These are phyloP conservation scores for Ctena decussata DNA, from an alignment of 2,888 invertebrate species.

Conservation along the genomic window DNA sequence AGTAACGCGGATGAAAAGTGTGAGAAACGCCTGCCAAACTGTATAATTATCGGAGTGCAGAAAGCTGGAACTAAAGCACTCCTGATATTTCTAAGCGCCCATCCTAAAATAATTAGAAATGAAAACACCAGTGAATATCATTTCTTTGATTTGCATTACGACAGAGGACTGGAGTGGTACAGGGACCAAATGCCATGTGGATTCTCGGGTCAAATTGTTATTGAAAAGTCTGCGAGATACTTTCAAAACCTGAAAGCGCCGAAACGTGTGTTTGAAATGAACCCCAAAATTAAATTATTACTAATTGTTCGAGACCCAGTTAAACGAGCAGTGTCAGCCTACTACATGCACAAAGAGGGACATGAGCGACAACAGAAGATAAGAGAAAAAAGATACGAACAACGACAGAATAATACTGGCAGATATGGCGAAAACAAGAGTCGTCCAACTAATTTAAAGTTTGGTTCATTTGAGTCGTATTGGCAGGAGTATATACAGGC, in stretches of 20 bases:
- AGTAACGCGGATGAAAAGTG: too few relatives aligned
- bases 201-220: slow-evolving; percentile 95
- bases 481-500: slow-evolving; percentile 49
- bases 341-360: not conserved
- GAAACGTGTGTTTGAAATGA: slow-evolving; percentile 96
- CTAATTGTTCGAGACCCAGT: slow-evolving; percentile 95
- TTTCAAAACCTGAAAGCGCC: slow-evolving; percentile 98
- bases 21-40: slow-evolving; percentile 80
- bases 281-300: slow-evolving; percentile 94
- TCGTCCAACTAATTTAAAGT: not conserved
- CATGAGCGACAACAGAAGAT: too few relatives aligned
- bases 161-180: slow-evolving; percentile 99
- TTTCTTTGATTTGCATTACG: too few relatives aligned
- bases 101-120: slow-evolving; percentile 94
- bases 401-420: not conserved
- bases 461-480: not conserved
- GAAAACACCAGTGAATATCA: slow-evolving; percentile 94
- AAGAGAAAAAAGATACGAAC: too few relatives aligned
- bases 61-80: slow-evolving; percentile 87
- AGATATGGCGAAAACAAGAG: too few relatives aligned
- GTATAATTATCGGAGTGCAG: slow-evolving; percentile 86
- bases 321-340: slow-evolving; percentile 92
- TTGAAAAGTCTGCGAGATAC: slow-evolving; percentile 99
- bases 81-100: slow-evolving; percentile 85
- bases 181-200: slow-evolving; percentile 93